phyloP scores from a whole-genome alignment of 1,140 invertebrate genomes.

The Aleiodes sp. region DNA sequence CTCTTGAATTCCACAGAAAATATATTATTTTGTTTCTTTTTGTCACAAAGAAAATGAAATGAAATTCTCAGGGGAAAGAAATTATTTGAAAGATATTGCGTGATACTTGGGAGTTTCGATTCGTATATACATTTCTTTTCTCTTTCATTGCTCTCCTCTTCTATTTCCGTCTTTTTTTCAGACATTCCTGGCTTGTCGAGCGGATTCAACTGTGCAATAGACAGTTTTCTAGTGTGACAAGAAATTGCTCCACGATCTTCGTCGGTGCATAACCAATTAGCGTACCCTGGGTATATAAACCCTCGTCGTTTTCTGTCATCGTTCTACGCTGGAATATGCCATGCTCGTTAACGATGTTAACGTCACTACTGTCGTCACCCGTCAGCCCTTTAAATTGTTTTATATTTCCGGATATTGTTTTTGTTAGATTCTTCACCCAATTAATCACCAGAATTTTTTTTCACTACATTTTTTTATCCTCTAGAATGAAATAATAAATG shows the following conservation, averaged over 20 bases:
- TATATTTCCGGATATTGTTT: neutral
- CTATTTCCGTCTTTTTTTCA: neutral
- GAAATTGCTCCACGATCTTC: conserved; percentile 36
- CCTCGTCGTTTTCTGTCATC: conserved; percentile 37
- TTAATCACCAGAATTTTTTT: too few species aligned
- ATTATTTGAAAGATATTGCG: neutral
- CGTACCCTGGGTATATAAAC: conserved; percentile 13
- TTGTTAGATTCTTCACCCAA: neutral
- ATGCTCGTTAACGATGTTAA: conserved; percentile 41
- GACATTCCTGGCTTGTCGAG: neutral
- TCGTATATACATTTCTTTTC: neutral
- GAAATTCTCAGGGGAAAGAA: neutral
- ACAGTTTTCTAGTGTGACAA: conserved; percentile 2
- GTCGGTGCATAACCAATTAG: conserved; percentile 48
- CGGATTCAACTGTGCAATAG: conserved; percentile 13
- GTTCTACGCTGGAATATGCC: conserved; percentile 16
- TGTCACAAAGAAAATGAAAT: neutral
- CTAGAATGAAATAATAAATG: too few species aligned
- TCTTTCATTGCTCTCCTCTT: neutral
- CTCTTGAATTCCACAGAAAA: neutral
- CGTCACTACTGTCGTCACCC: conserved; percentile 16
- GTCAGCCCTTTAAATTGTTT: conserved; percentile 10
- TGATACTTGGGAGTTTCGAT: neutral
- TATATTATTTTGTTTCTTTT: conserved; percentile 3
- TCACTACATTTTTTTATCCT: too few species aligned